These are phyloP conservation scores for Scaptomyza caliginosa DNA, from an alignment of 2,888 invertebrate species.

Conservation along the genomic window DNA sequence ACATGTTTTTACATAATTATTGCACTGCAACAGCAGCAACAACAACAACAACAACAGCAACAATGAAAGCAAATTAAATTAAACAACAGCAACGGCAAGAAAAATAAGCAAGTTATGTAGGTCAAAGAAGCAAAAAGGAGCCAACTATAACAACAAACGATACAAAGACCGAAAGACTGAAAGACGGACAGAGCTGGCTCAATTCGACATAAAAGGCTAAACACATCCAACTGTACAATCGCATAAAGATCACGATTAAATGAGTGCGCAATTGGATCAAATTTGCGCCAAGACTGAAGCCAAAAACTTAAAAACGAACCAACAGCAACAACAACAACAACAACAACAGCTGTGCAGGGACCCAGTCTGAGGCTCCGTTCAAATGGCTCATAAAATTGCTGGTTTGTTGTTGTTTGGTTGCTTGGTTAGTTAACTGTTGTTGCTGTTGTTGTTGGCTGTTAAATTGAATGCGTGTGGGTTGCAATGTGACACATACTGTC, in stretches of 20 bases:
- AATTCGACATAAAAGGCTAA: constrained; percentile 78
- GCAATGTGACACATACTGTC: constrained; percentile 82
- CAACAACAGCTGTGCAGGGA: constrained; percentile 6
- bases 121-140: constrained; percentile 62
- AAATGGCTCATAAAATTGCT: constrained; percentile 72
- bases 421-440: no score
- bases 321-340: constrained; percentile 33
- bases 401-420: constrained; percentile 23
- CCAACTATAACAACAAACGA: constrained; percentile 27
- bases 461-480: constrained; percentile 82
- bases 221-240: constrained; percentile 79
- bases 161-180: constrained; percentile 19
- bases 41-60: constrained; percentile 17
- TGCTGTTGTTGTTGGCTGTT: constrained; percentile 43
- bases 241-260: constrained; percentile 82
- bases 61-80: constrained; percentile 51
- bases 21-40: constrained; percentile 35
- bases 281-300: constrained; percentile 77
- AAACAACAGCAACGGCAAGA: constrained; percentile 52
- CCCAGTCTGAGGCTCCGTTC: constrained; percentile 47
- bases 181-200: constrained; percentile 30
- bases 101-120: constrained; percentile 65
- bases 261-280: constrained; percentile 82
- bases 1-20: constrained; percentile 75
- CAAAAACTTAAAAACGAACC: constrained; percentile 57